These are phyloP conservation scores for Semotilus atromaculatus DNA, from an alignment of 2,797 vertebrate genomes.

Conservation along the genomic window DNA sequence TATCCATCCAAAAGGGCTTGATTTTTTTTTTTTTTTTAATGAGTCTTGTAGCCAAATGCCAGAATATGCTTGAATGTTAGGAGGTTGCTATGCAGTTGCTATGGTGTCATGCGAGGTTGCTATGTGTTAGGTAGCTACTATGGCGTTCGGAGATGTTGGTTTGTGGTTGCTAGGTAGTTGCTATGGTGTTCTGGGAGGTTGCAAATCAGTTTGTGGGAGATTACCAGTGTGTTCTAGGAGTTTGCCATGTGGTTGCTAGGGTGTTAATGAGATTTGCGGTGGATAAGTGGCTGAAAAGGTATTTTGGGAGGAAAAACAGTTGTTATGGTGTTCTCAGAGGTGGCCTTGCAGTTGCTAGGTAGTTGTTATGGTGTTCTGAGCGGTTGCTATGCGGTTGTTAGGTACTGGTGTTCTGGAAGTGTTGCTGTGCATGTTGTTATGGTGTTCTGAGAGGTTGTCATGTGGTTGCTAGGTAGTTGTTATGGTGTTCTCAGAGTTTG, in stretches of 20 bases:
- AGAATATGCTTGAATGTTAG: neutral
- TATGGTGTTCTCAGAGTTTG: no score
- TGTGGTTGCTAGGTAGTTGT: fast-evolving
- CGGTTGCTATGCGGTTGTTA: fast-evolving
- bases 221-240: neutral
- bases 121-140: neutral
- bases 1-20: neutral
- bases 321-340: no score
- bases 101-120: neutral
- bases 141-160: neutral
- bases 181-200: neutral
- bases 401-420: no score
- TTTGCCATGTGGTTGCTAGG: neutral
- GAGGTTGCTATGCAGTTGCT: neutral
- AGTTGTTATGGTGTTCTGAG: neutral
- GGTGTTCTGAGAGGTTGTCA: fast-evolving
- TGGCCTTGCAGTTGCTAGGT: fast-evolving
- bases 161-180: neutral
- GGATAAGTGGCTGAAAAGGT: no score
- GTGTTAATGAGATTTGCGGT: neutral
- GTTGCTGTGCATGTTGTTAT: no score
- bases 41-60: neutral
- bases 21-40: neutral
- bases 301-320: neutral
- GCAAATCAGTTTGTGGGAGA: neutral